Evolutionary conservation across 2,797 vertebrate species (phyloP), one percentile per base, ranked within the genome.

Genomic region (Lagodon rhomboides): DNA sequence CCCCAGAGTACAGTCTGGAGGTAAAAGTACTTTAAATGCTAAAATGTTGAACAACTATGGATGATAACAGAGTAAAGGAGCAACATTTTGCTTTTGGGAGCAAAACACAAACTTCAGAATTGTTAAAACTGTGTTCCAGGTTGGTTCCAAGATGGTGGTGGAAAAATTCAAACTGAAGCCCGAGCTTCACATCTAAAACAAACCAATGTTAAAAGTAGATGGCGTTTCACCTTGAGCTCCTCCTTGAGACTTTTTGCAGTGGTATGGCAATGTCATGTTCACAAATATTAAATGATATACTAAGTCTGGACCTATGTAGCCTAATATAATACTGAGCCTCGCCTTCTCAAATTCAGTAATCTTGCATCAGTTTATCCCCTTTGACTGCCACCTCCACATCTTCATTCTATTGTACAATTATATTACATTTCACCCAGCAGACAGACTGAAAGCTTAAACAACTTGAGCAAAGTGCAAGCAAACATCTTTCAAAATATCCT

Each of bases 401-500:
- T 18, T 64, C 8, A 13, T 11, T 46, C 10, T 47, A 20, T 12
- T 27, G 9, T 18, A 44, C 46, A 43, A 10, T 27, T 27, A 41
- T 20, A 20, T 47, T 44, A 43, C 6, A 47, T 58, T 18, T 49
- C 60, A 25, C 9, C 12, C 41, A 46, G 38, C 27, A 68, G 30
- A 44, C 30, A 30, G 9, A 59, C 41, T 12, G 1, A 55, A 56
- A 70, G 30, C 22, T 7, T 3, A 63, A 60, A 25, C 3, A 49
- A 66, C 5, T 27, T 12, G 27, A 70, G 7, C 0, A 67, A 73
- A 78, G 51, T 22, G 1, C 20, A 4, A 16, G 30, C 49, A 73
- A 66, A 59, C 7, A 44, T 61, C 23, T 58, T 59, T 17, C n/a
- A 41, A 60, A 64, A 59, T 67, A n/a, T 47, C 20, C 43, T 55